Base-by-base conservation (phyloP, 2,113 vertebrate genomes). In the Datnioides undecimradiatus region DNA sequence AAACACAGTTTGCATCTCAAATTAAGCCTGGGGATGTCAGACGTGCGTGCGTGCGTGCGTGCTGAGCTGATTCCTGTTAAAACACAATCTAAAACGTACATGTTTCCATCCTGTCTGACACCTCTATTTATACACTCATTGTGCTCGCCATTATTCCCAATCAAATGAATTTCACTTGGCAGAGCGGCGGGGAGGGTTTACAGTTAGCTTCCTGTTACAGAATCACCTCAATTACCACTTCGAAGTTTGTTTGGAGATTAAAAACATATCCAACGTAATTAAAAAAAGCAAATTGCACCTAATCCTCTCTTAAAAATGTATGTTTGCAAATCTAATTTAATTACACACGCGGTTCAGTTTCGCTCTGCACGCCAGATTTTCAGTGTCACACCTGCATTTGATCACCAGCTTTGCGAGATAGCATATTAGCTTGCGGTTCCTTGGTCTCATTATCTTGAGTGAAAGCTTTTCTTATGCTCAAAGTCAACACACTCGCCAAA, bases 321-420 rank as follows among this genome's bases (percentile, higher is more conserved):
- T 3, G 3, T 52, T 2, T 33, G 12, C 1, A 6, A 27, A 67
- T 38, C 19, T n/a, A 73, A 25, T 6, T 23, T 13, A 2, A 36
- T 10, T 1, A 12, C 38, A 11, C 21, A 5, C 41, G 51, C 27
- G 27, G 66, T 66, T 33, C 27, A 34, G 3, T 65, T 46, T 40
- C 4, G 17, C 40, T 49, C 0, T 27, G 10, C 14, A 31, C 1
- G 33, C 14, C 13, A 21, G 1, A 41, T 9, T 43, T 33, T 41
- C n/a, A 27, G 10, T 31, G 11, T 36, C 9, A 0, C 12, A 45
- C 43, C 54, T 52, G n/a, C 5, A 0, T 73, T 62, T 29, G 33
- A 38, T 49, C 55, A 36, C 21, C 10, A 27, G n/a, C 45, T 73
- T 38, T 49, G n/a, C 21, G 12, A 12, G 29, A 36, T 1, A 21